These are phyloP conservation scores for Micrasema minimum DNA, from an alignment of 1,140 invertebrate genomes.

Conservation along the genomic window DNA sequence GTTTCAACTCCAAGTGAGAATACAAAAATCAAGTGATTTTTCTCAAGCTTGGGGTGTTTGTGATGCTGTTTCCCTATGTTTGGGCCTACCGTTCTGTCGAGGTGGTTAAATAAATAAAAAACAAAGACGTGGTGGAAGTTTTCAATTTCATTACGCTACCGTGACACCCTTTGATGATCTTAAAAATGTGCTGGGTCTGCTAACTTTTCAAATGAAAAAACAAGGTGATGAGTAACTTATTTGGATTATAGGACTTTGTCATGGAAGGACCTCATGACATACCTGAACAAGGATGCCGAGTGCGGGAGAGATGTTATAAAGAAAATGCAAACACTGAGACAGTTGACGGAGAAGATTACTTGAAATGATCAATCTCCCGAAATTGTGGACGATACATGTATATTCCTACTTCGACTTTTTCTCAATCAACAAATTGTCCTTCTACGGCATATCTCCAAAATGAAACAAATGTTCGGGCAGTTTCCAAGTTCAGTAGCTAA, in stretches of 20 bases:
- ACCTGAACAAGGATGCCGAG: constrained; percentile 44
- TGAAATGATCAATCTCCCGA: constrained; percentile 65
- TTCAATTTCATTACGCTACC: too few relatives aligned
- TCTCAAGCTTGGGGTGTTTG: too few relatives aligned
- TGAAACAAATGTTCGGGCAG: constrained; percentile 69
- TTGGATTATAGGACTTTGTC: constrained; percentile 46
- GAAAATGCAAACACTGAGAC: constrained; percentile 45
- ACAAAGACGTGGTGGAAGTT: too few relatives aligned
- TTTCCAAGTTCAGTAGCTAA: constrained; percentile 62
- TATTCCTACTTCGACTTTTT: constrained; percentile 72
- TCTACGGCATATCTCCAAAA: constrained; percentile 65
- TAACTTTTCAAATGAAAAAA: too few relatives aligned
- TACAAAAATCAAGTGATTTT: too few relatives aligned
- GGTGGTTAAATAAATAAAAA: too few relatives aligned
- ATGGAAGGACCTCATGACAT: constrained; percentile 52
- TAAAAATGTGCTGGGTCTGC: too few relatives aligned
- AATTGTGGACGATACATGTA: constrained; percentile 71
- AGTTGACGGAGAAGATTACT: constrained; percentile 55
- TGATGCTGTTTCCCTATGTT: too few relatives aligned
- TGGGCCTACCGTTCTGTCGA: too few relatives aligned
- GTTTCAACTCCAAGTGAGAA: too few relatives aligned
- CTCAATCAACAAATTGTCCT: constrained; percentile 70
- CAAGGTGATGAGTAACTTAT: too few relatives aligned
- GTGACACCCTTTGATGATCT: too few relatives aligned
- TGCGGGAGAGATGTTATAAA: constrained; percentile 40